phyloP scores from a whole-genome alignment of 2,113 vertebrate species.

The Carassius gibelio region DNA sequence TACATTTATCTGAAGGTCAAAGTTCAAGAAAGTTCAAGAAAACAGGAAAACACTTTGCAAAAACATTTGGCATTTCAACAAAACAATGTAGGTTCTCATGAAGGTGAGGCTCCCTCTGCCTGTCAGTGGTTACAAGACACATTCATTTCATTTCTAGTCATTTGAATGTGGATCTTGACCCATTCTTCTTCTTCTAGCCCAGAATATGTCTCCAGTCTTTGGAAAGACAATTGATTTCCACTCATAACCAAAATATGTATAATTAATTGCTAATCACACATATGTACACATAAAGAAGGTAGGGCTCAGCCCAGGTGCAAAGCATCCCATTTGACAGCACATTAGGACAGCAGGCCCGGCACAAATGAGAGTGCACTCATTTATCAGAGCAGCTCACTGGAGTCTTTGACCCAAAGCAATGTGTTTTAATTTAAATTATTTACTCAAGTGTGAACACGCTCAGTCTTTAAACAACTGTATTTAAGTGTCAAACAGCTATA shows the following conservation, averaged over 20 bases:
- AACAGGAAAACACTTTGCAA: background rate
- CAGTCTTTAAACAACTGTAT: background rate
- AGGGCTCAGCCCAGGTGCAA: background rate
- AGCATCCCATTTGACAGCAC: background rate
- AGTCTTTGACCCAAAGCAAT: background rate
- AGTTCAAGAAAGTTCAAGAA: background rate
- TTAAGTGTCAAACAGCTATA: background rate
- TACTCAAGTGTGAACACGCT: background rate
- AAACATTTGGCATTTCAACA: background rate
- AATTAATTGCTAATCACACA: background rate
- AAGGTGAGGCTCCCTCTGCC: no score
- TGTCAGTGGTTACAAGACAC: no score
- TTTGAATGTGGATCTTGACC: no score
- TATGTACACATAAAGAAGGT: background rate
- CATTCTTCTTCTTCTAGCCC: background rate
- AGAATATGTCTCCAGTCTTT: background rate
- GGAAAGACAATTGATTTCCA: background rate
- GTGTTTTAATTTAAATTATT: background rate
- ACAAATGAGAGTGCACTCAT: background rate
- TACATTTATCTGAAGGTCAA: background rate
- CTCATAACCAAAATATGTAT: background rate
- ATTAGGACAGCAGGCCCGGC: background rate
- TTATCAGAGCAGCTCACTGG: background rate
- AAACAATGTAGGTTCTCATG: no score
- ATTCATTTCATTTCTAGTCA: no score